Base-by-base conservation (phyloP, 2,797 vertebrate species). In the Centropyge bicolor region DNA sequence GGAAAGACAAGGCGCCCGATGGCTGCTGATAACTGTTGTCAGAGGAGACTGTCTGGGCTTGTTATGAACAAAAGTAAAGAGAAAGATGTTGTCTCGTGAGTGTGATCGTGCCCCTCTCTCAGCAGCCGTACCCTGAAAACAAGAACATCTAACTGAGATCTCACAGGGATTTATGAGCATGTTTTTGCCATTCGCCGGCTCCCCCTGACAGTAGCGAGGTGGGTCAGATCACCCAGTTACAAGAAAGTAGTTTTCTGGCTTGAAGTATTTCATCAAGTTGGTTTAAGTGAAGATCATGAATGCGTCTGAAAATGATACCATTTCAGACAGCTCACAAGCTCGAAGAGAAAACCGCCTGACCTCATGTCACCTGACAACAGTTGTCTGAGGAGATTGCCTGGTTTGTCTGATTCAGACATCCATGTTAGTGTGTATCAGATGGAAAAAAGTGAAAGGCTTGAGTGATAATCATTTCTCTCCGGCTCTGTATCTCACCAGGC, bases 21-120 rank as follows among this genome's bases (percentile, higher is more conserved):
- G 72, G 61, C 66, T 77, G 75, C 68, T 72, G 77, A 73, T 81
- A 86, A 43, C 51, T 56, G 76, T 45, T 70, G 52, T 78, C 60
- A 69, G 52, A n/a, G 19, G 22, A 10, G 66, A 70, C 46, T 80
- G 84, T 60, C 67, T 76, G 74, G 74, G 45, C 84, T 87, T 84
- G 83, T 82, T 59, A 35, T 38, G 67, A 40, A 80, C 62, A 78
- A 71, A 71, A 52, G 9, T n/a, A 22, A 64, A 20, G 7, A 73
- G 46, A 78, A 70, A 74, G 64, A 55, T 73, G 51, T 74, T 76
- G 49, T 57, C n/a, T 13, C 1, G 38, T 17, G 54, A 82, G 81
- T 81, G 74, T 59, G 73, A 86, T 75, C 20, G 0, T 10, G 20
- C 76, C 17, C 70, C 40, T 68, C 45, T 79, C 59, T 77, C 57